Conservation (phyloP, 2,888 invertebrate genomes). For the Drosophila yooni region DNA sequence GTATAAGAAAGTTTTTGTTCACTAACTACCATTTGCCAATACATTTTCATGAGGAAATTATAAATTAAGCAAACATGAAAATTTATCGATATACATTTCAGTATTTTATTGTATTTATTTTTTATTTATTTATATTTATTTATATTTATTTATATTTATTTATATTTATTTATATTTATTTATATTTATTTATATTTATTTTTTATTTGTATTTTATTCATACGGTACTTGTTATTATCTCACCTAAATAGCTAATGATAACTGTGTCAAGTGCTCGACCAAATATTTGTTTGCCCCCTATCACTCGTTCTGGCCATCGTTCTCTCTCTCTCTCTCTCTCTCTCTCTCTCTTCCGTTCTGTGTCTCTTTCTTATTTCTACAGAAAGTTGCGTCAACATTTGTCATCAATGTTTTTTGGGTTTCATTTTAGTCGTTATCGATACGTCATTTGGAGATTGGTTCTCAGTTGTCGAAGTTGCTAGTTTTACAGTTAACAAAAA, state of each 20-base stretch:
- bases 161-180: no score
- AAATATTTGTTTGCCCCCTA: constrained; percentile 57
- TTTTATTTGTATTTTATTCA: background rate
- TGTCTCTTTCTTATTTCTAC: background rate
- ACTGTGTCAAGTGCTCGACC: constrained; percentile 56
- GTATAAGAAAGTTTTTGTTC: background rate
- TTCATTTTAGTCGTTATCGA: constrained; percentile 38
- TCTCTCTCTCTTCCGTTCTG: background rate
- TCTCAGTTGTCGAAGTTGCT: constrained; percentile 10
- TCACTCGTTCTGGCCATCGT: background rate
- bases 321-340: constrained; percentile 3
- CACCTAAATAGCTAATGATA: constrained; percentile 47
- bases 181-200: background rate
- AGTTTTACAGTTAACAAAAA: constrained; percentile 14
- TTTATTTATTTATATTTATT: no score
- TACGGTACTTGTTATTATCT: constrained; percentile 24
- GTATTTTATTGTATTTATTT: background rate
- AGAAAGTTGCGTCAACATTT: constrained; percentile 48
- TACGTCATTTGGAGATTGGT: constrained; percentile 46
- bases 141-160: no score
- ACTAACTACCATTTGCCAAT: background rate
- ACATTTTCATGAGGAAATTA: background rate
- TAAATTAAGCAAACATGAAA: background rate
- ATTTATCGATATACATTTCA: background rate
- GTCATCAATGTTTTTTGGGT: constrained; percentile 44